Evolutionary conservation across 2,797 vertebrate species (phyloP), one percentile per base, ranked within the genome.

Genomic region (Rhynchotus rufescens): DNA sequence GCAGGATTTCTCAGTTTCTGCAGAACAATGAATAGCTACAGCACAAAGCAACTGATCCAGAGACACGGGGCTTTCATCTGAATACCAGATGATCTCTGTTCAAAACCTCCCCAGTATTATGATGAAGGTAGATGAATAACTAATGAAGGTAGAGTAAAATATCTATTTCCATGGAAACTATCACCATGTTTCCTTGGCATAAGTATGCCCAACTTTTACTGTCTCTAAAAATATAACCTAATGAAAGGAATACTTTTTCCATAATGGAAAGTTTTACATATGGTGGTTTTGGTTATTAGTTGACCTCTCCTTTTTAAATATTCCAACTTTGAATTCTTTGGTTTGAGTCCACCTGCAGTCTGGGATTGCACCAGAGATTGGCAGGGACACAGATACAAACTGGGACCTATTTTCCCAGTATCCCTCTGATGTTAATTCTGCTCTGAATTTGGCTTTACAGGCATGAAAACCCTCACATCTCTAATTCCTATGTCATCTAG

Each of bases 301-400:
- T 85, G 69, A 89, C 36, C 54, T 86, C 85, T 87, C 66, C 52
- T 67, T 91, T 87, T 77, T 79, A 84, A 88, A 88, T 69, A 80
- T 16, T 30, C 25, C 12, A 12, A 16, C 36, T 16, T 19, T 47
- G 60, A 34, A 45, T 21, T 28, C 57, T n/a, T 16, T 21, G 13
- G 23, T 61, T 69, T 65, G 32, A 74, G 44, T 80, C 28, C 61
- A 67, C 3, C 2, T 75, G 56, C 57, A 68, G 72, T n/a, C 44
- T 59, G 34, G 49, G 21, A 40, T 73, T 49, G 64, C 40, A 69
- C 75, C 30, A 74, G 67, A 80, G n/a, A 61, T 12, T 59, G 34
- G 30, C 64, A 65, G 49, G 8, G 32, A 67, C 60, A 75, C 21
- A 59, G 59, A 83, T 10, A 56, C 5, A 80, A 61, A 68, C 28